Percentiles rank a stretch among this genome's conserved stretches.
These are phyloP conservation scores for Crematogaster levior DNA, from an alignment of 2,888 invertebrate genomes.

Conservation along the genomic window DNA sequence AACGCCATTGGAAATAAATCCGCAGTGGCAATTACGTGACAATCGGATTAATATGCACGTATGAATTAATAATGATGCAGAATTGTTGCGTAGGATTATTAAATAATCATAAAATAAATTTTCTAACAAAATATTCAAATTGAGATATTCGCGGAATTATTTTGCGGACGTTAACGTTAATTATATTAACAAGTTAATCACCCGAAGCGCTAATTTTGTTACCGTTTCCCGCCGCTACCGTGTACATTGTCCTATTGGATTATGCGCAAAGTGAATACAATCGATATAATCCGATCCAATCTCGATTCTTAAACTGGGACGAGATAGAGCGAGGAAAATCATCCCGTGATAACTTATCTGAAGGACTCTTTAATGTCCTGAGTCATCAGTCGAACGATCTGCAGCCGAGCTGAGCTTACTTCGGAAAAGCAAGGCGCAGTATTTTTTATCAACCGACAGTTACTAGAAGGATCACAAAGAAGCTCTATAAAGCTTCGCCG, in stretches of 20 bases:
- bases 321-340: constrained; percentile 42
- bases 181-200: constrained; percentile 43
- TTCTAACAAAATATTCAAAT: constrained; percentile 22
- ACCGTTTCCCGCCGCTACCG: background rate
- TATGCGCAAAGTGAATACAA: constrained; percentile 27
- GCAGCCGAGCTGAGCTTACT: constrained; percentile 37
- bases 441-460: constrained; percentile 48
- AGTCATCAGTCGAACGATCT: constrained; percentile 67
- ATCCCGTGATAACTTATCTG: constrained; percentile 71
- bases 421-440: background rate
- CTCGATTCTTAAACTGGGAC: constrained; percentile 34
- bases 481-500: constrained; percentile 13
- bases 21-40: constrained; percentile 4
- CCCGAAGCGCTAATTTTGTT: constrained; percentile 7
- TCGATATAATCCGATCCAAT: constrained; percentile 46
- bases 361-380: constrained; percentile 71
- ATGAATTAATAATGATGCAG: constrained; percentile 21
- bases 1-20: constrained; percentile 19
- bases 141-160: constrained; percentile 22
- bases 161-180: constrained; percentile 33
- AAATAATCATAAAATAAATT: constrained; percentile 35
- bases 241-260: constrained; percentile 8
- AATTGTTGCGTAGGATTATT: constrained; percentile 19
- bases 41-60: constrained; percentile 14
- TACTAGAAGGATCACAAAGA: constrained; percentile 32